Conservation (phyloP, 2,113 vertebrate species). For the Chaenogobius annularis region DNA sequence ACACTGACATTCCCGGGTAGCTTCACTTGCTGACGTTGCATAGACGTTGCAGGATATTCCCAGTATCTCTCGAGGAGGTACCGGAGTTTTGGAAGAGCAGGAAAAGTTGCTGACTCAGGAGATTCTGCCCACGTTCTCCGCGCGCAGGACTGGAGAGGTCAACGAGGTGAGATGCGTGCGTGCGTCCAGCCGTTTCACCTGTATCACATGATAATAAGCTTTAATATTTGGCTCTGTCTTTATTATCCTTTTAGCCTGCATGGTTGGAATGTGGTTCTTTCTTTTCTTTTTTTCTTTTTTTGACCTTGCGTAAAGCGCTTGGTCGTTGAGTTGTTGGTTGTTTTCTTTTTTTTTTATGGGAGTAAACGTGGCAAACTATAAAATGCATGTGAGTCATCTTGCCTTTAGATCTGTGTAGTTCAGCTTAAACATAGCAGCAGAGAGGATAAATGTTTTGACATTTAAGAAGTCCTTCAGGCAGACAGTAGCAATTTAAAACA, state of each 20-base stretch:
- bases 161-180: constrained; percentile 56
- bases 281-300: too few relatives aligned
- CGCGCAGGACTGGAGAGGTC: constrained; percentile 33
- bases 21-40: background rate
- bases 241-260: background rate
- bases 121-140: constrained; percentile 9
- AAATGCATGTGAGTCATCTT: background rate
- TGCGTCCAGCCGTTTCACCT: constrained; percentile 10
- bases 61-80: background rate
- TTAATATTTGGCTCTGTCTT: background rate
- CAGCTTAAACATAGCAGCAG: background rate
- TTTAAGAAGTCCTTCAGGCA: background rate
- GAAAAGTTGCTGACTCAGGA: constrained; percentile 28
- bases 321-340: background rate
- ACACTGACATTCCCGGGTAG: background rate
- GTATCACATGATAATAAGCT: background rate
- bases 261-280: background rate
- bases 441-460: background rate
- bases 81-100: constrained; percentile 2
- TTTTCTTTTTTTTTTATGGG: too few relatives aligned
- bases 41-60: background rate
- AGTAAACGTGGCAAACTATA: constrained; percentile 1
- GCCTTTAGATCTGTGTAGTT: background rate
- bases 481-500: background rate
- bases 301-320: background rate